A percentile compares a stretch with the other conserved stretches of the same genome.
Evolutionary conservation across 2,113 vertebrate genomes (phyloP).

Genomic region (Dasypus novemcinctus): DNA sequence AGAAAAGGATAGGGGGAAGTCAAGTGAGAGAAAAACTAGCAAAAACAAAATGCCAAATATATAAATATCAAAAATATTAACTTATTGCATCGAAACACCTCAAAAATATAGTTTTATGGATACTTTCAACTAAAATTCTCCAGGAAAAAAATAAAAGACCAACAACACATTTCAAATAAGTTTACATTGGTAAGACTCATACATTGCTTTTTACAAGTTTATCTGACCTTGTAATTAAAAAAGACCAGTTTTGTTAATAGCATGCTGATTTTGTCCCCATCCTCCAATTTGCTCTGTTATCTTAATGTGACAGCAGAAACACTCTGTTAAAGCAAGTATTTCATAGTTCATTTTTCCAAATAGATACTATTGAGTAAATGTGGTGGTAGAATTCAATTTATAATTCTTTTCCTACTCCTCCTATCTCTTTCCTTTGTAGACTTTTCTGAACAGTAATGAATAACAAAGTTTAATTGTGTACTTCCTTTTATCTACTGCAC

Average conservation of each 20-base stretch:
- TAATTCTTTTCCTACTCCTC: not conserved
- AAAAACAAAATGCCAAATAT: not conserved
- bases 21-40: not conserved
- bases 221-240: constrained; percentile 34
- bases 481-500: not conserved
- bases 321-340: constrained; percentile 41
- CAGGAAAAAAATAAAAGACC: not conserved
- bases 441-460: not conserved
- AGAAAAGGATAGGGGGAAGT: not conserved
- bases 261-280: constrained; percentile 30
- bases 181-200: not conserved
- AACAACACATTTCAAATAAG: not conserved
- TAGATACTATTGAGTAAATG: not conserved
- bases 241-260: constrained; percentile 21
- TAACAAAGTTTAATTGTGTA: not conserved
- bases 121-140: constrained; percentile 2
- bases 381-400: constrained; percentile 33
- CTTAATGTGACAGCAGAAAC: constrained; percentile 29
- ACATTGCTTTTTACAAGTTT: not conserved
- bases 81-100: not conserved
- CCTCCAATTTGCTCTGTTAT: constrained; percentile 40
- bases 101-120: not conserved
- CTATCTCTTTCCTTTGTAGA: not conserved
- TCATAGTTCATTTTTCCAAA: not conserved
- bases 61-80: not conserved